A percentile compares a stretch with the other conserved stretches of the same genome.
phyloP scores from a whole-genome alignment of 2,113 vertebrate species.

The Neotragus pygmaeus region DNA sequence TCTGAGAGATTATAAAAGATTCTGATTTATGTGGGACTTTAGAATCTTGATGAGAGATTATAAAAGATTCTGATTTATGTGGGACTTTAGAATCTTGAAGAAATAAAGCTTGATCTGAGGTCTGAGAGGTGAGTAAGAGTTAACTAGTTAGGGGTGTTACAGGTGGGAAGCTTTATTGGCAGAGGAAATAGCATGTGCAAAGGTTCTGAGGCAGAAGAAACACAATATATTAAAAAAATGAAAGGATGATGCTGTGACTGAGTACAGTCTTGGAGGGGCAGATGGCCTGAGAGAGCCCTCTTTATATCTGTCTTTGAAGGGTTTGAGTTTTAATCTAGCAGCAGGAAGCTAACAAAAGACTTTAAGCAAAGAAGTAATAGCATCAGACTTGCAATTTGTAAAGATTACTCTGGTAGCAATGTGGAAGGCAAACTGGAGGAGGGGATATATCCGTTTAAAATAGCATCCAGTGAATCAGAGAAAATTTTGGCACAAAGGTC shows the following conservation, averaged over 20 bases:
- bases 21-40: background rate
- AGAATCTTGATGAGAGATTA: background rate
- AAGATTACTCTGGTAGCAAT: background rate
- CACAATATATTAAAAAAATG: background rate
- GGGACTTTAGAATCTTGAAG: background rate
- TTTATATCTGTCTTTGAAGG: background rate
- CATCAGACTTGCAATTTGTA: background rate
- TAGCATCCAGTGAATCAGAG: background rate
- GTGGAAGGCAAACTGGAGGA: background rate
- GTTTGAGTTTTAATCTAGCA: background rate
- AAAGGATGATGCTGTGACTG: background rate
- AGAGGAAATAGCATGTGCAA: background rate
- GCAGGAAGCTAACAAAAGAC: background rate
- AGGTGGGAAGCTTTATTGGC: background rate
- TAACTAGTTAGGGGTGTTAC: background rate
- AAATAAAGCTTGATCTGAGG: background rate
- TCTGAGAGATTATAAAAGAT: background rate
- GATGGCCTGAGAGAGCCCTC: background rate
- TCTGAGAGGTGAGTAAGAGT: background rate
- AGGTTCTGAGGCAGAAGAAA: background rate
- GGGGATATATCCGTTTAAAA: background rate
- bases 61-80: background rate
- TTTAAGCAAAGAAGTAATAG: background rate
- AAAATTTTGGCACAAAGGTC: background rate
- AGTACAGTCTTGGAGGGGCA: background rate